Evolutionary conservation across 2,797 vertebrate genomes (phyloP).

Genomic region (Phalanger gymnotis): DNA sequence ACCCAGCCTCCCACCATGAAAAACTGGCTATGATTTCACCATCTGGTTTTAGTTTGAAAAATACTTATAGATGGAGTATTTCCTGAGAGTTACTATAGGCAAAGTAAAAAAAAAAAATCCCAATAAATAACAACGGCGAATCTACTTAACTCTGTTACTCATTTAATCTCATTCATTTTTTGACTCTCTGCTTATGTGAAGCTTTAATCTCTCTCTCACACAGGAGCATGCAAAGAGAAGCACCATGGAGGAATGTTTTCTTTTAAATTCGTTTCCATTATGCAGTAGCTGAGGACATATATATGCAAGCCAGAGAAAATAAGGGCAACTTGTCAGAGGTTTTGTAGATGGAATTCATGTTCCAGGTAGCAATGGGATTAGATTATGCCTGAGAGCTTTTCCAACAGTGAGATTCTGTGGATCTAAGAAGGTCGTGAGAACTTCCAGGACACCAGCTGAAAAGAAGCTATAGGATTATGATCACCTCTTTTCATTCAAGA

Average conservation of each 20-base stretch:
- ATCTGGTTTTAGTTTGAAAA: constrained; percentile 79
- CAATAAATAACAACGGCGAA: constrained; percentile 70
- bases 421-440: neutral
- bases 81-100: constrained; percentile 61
- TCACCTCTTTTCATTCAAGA: neutral
- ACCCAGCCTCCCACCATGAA: constrained; percentile 67
- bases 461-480: neutral
- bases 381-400: neutral
- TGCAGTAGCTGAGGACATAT: neutral
- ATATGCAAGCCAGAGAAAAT: constrained; percentile 14
- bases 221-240: constrained; percentile 17
- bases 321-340: neutral
- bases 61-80: constrained; percentile 45
- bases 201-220: constrained; percentile 57
- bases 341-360: neutral
- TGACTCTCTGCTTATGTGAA: constrained; percentile 35
- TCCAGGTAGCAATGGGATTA: neutral
- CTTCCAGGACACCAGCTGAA: neutral
- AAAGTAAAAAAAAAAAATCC: constrained; percentile 42
- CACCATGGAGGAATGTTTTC: neutral
- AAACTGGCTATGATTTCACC: constrained; percentile 60
- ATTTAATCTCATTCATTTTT: constrained; percentile 65
- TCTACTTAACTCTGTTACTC: constrained; percentile 56
- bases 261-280: constrained; percentile 2
- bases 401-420: neutral